phyloP scores from a whole-genome alignment of 1,140 invertebrate species.

The Neodiprion lecontei region DNA sequence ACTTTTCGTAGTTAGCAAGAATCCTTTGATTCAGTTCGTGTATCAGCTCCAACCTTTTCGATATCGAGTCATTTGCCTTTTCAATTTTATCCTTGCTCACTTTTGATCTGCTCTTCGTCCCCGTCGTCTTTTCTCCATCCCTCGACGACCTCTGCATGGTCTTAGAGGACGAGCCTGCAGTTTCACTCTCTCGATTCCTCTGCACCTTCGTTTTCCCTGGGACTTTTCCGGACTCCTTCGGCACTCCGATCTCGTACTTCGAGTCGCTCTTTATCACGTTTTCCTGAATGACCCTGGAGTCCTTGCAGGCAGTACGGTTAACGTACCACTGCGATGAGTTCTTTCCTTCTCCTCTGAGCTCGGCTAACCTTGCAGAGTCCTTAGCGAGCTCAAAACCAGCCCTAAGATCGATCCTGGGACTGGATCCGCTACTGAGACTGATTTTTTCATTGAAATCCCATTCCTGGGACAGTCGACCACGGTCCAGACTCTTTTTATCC shows the following conservation, averaged over 20 bases:
- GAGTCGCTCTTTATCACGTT: constrained; percentile 44
- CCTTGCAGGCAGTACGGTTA: constrained; percentile 11
- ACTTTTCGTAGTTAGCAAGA: constrained; percentile 51
- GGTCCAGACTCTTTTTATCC: constrained; percentile 20
- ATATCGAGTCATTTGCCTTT: constrained; percentile 53
- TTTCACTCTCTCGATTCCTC: constrained; percentile 24
- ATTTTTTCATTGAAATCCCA: constrained; percentile 60
- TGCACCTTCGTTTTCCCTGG: constrained; percentile 15
- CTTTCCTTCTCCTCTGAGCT: constrained; percentile 15
- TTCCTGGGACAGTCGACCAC: constrained; percentile 38
- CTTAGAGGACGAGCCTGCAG: constrained; percentile 14
- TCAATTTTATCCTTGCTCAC: constrained; percentile 46
- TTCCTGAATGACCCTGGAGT: constrained; percentile 10
- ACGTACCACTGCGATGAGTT: constrained; percentile 21
- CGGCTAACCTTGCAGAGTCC: background rate
- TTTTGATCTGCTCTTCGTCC: constrained; percentile 31
- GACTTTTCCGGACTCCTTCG: constrained; percentile 27
- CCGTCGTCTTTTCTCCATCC: constrained; percentile 10
- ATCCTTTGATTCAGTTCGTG: constrained; percentile 58
- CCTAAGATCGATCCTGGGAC: constrained; percentile 44
- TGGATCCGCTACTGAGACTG: constrained; percentile 55
- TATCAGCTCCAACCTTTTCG: constrained; percentile 53
- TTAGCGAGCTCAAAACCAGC: constrained; percentile 26
- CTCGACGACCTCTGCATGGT: background rate
- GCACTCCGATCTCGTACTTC: constrained; percentile 41